Evolutionary conservation across 2,797 vertebrate species (phyloP).

Genomic region (Percopsis omiscomaycus): DNA sequence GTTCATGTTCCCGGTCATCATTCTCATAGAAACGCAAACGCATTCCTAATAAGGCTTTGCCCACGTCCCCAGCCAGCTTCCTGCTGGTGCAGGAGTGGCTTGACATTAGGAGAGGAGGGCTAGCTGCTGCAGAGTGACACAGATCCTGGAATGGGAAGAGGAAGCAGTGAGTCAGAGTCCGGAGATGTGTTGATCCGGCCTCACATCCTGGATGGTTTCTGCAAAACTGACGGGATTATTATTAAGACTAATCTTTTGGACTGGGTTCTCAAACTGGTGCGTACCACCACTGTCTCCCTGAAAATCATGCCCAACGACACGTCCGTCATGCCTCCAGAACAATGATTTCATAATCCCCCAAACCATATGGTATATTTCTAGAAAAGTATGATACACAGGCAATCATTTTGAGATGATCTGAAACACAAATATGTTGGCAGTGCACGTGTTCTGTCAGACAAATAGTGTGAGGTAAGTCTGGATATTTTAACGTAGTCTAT

Average conservation of each 20-base stretch:
- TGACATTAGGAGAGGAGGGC: constrained; percentile 37
- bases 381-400: neutral
- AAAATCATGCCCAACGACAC: too few species aligned
- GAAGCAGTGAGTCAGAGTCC: constrained; percentile 62
- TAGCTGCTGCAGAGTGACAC: constrained; percentile 49
- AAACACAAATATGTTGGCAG: neutral
- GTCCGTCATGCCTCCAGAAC: too few species aligned
- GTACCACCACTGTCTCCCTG: too few species aligned
- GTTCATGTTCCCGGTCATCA: constrained; percentile 23
- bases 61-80: constrained; percentile 43
- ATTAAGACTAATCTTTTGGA: too few species aligned
- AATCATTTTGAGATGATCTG: neutral
- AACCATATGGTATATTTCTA: neutral
- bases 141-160: constrained; percentile 49
- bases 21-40: constrained; percentile 19
- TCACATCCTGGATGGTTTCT: constrained; percentile 41
- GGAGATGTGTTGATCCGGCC: constrained; percentile 61
- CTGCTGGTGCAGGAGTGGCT: constrained; percentile 28
- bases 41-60: constrained; percentile 18
- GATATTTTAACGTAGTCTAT: too few species aligned
- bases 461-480: neutral
- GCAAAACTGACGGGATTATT: constrained; percentile 8
- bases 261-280: too few species aligned
- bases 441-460: neutral
- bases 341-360: too few species aligned